Conservation (phyloP, 2,113 vertebrate species). For the Drymodes brunneopygia region DNA sequence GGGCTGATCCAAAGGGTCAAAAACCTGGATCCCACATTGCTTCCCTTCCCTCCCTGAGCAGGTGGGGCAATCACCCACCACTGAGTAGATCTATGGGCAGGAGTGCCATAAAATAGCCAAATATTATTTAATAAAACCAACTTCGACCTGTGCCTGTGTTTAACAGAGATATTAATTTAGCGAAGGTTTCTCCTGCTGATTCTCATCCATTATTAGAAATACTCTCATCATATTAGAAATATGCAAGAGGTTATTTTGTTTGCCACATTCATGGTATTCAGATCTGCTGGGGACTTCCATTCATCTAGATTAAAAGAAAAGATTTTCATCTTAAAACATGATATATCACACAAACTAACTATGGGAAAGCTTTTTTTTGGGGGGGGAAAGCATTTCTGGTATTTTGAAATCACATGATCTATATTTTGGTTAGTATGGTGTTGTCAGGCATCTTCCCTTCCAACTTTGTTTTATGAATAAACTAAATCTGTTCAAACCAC, state of each 20-base stretch:
- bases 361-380: neutral
- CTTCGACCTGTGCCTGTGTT: neutral
- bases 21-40: neutral
- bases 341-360: neutral
- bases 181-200: neutral
- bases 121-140: neutral
- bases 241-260: neutral
- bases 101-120: neutral
- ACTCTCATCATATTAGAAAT: neutral
- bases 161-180: neutral
- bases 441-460: neutral
- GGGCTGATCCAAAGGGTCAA: neutral
- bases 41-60: neutral
- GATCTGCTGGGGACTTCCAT: neutral
- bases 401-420: neutral
- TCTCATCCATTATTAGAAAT: neutral
- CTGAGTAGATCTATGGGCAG: neutral
- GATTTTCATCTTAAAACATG: neutral
- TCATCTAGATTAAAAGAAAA: neutral
- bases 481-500: constrained; percentile 5
- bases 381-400: neutral
- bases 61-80: neutral
- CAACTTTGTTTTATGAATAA: neutral
- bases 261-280: neutral
- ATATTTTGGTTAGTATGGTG: neutral